A percentile compares a stretch with the other conserved stretches of the same genome.
Evolutionary conservation across 92 coral and sea anemone species (phyloP).

Genomic region (Paramuricea clavata): DNA sequence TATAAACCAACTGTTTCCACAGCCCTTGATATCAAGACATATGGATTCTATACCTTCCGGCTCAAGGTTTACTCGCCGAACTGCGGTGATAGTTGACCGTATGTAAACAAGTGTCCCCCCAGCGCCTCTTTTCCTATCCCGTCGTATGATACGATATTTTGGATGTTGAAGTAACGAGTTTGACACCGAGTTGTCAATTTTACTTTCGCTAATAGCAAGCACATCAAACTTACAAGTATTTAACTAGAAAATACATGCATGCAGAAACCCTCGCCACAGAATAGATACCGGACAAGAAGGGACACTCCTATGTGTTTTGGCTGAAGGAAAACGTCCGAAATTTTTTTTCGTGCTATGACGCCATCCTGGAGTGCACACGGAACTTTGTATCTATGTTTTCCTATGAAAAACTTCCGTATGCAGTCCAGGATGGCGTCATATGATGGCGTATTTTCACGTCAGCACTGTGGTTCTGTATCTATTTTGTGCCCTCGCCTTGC

Average conservation of each 20-base stretch:
- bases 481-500: too few relatives aligned
- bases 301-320: too few relatives aligned
- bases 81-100: neutral
- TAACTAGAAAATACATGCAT: neutral
- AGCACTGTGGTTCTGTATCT: too few relatives aligned
- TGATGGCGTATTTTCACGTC: too few relatives aligned
- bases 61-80: conserved; percentile 59
- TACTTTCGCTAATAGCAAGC: neutral
- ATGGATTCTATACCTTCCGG: conserved; percentile 60
- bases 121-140: conserved; percentile 61
- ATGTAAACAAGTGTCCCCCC: conserved; percentile 67
- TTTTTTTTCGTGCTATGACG: too few relatives aligned
- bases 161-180: conserved; percentile 42
- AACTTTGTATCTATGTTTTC: too few relatives aligned
- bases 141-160: conserved; percentile 50
- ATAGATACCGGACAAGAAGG: too few relatives aligned
- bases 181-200: conserved; percentile 1
- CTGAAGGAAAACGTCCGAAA: too few relatives aligned
- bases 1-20: conserved; percentile 46
- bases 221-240: neutral
- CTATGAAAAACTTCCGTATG: too few relatives aligned
- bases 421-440: too few relatives aligned
- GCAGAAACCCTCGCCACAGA: too few relatives aligned
- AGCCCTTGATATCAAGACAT: conserved; percentile 61
- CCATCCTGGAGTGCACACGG: too few relatives aligned